Conservation (phyloP, 2,113 vertebrate species). For the Eublepharis macularius region DNA sequence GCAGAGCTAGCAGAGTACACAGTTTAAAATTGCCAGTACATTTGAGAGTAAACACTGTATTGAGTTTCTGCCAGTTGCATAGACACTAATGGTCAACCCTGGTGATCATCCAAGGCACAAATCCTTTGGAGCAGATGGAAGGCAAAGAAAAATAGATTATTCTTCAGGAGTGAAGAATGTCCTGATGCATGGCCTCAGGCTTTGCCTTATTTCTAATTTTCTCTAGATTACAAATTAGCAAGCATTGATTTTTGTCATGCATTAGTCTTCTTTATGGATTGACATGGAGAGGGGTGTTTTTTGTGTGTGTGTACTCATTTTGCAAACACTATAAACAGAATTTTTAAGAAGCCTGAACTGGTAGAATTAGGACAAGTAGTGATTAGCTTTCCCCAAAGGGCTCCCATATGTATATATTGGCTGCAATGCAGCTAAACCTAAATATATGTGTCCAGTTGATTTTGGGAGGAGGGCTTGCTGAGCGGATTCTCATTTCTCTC, state of each 20-base stretch:
- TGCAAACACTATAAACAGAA: background rate
- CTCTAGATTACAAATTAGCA: background rate
- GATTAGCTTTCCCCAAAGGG: background rate
- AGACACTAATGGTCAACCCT: background rate
- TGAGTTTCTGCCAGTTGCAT: slow-evolving; percentile 12
- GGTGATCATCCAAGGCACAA: slow-evolving; percentile 3
- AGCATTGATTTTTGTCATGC: background rate
- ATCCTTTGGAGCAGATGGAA: background rate
- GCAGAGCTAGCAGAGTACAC: background rate
- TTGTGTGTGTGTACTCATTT: background rate
- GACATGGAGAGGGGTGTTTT: background rate
- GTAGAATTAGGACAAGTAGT: background rate
- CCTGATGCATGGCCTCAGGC: background rate
- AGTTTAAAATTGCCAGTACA: background rate
- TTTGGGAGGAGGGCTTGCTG: background rate
- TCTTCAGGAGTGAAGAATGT: slow-evolving; percentile 4
- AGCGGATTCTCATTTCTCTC: background rate
- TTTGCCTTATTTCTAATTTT: background rate
- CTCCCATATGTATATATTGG: background rate
- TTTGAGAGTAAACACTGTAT: background rate
- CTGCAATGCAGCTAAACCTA: background rate
- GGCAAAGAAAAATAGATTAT: background rate
- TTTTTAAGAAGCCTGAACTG: background rate
- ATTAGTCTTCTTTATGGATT: background rate
- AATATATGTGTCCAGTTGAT: background rate